These are phyloP conservation scores for Bucco capensis DNA, from an alignment of 2,113 vertebrate species.

Conservation along the genomic window DNA sequence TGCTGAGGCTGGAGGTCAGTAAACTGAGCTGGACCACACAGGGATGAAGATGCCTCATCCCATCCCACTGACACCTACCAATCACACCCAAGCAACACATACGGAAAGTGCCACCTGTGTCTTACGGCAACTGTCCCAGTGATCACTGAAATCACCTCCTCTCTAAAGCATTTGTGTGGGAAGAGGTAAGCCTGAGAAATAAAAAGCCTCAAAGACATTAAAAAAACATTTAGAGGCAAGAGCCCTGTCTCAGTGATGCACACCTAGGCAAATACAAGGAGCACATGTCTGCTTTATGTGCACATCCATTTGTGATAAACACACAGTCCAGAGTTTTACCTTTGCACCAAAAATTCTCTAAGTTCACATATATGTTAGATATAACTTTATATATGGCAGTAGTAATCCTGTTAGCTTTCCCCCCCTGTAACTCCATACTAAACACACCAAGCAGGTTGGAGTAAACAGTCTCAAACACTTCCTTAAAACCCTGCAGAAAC, in stretches of 20 bases:
- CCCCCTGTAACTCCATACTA: not conserved
- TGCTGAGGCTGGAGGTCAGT: not conserved
- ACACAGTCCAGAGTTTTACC: not conserved
- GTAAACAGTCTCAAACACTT: not conserved
- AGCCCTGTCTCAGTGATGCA: not conserved
- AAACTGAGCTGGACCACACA: rapidly evolving
- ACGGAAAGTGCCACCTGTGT: not conserved
- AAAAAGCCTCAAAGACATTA: not conserved
- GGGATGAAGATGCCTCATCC: not conserved
- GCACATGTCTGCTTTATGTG: not conserved
- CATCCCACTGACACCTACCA: not conserved
- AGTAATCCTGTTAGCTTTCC: not conserved
- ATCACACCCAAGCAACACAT: rapidly evolving
- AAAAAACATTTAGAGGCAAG: not conserved
- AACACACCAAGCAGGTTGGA: not conserved
- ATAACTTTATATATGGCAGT: not conserved
- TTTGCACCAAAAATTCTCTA: not conserved
- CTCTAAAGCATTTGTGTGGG: rapidly evolving
- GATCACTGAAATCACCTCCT: not conserved
- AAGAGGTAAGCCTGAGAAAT: not conserved
- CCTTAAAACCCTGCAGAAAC: not conserved
- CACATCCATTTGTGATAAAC: not conserved
- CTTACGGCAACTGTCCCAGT: rapidly evolving
- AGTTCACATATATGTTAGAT: no score
- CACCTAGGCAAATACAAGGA: not conserved